Percentiles rank a stretch among this genome's conserved stretches.
Conservation (phyloP, 2,888 invertebrate genomes). For the Dasypolia templi region DNA sequence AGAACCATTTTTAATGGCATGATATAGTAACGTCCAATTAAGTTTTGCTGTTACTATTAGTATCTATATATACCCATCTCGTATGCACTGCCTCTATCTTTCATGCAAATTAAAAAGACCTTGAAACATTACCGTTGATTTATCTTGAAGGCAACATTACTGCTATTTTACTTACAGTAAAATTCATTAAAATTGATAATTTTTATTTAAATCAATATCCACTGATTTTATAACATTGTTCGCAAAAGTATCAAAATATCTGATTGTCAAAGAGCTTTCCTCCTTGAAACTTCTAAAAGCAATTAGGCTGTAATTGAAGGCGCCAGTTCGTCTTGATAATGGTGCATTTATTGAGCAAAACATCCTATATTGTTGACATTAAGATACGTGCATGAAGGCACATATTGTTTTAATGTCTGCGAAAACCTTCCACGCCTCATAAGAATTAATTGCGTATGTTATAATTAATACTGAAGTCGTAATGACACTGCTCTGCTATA, state of each 20-base stretch:
- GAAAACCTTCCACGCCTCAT: background rate
- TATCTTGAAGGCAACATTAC: background rate
- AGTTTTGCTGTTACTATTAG: background rate
- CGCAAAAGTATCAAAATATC: conserved; percentile 12
- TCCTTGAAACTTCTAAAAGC: conserved; percentile 33
- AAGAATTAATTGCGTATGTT: conserved; percentile 1
- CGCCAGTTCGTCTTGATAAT: conserved; percentile 29
- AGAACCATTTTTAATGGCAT: conserved; percentile 16
- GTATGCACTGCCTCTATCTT: background rate
- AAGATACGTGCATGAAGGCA: background rate
- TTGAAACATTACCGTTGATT: background rate
- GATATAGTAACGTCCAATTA: background rate
- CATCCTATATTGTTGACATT: conserved; percentile 9
- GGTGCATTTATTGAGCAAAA: conserved; percentile 45
- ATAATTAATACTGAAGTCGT: background rate
- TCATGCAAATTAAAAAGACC: background rate
- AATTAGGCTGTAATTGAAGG: conserved; percentile 44
- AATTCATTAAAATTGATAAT: background rate
- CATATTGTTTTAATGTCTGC: background rate
- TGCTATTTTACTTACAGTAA: background rate
- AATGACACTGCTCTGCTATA: background rate
- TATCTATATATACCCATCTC: background rate
- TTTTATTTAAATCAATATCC: conserved; percentile 7
- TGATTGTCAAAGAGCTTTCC: conserved; percentile 20
- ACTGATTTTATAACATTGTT: conserved; percentile 19